These are phyloP conservation scores for Hydractinia symbiolongicarpus DNA, from an alignment of 30 jellyfish, hydroid and myxozoan species.

Conservation along the genomic window DNA sequence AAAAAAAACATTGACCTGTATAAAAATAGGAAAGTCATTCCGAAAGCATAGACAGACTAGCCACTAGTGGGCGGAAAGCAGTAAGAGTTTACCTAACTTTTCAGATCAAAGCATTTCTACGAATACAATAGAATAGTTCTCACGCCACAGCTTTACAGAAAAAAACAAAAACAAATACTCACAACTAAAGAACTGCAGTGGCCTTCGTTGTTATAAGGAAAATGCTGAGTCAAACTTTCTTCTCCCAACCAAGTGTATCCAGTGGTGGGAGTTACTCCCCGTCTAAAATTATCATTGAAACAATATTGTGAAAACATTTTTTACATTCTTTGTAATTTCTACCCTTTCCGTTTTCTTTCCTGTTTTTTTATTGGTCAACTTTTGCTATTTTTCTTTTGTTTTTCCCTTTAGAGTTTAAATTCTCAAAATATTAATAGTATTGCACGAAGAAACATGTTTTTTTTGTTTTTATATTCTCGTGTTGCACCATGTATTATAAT, in stretches of 20 bases:
- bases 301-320: neutral
- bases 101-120: neutral
- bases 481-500: too few species aligned
- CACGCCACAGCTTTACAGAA: neutral
- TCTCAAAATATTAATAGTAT: too few species aligned
- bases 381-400: too few species aligned
- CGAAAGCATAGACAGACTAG: too few species aligned
- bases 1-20: neutral
- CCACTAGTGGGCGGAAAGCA: too few species aligned
- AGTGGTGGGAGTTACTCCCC: constrained; percentile 25
- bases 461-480: too few species aligned
- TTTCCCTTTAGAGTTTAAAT: too few species aligned
- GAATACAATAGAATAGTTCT: neutral
- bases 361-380: too few species aligned
- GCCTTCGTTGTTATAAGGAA: constrained; percentile 36
- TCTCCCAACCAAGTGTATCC: constrained; percentile 52
- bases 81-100: neutral
- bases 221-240: constrained; percentile 25
- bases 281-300: constrained; percentile 19
- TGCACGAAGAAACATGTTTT: too few species aligned
- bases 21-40: too few species aligned
- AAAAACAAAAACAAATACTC: neutral
- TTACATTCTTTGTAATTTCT: neutral
- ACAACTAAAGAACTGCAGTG: constrained; percentile 10
- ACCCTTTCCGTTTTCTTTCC: too few species aligned